These are phyloP conservation scores for Mimas tiliae DNA, from an alignment of 2,888 invertebrate genomes.

Conservation along the genomic window DNA sequence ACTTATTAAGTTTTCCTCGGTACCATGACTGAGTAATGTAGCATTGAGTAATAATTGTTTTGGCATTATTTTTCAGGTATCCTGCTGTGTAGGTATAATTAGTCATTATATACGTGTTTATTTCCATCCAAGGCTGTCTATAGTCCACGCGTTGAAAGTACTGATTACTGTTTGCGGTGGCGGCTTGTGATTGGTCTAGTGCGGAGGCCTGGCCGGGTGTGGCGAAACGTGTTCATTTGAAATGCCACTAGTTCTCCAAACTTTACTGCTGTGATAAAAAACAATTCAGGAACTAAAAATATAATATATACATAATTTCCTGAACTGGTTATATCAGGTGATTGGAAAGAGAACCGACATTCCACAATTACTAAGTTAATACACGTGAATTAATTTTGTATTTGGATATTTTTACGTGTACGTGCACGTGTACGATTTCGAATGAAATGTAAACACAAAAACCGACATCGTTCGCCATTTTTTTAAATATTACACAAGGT, in stretches of 20 bases:
- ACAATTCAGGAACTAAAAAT: constrained; percentile 46
- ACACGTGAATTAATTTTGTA: constrained; percentile 38
- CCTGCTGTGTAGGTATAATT: constrained; percentile 35
- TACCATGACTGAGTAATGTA: background rate
- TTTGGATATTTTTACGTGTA: constrained; percentile 46
- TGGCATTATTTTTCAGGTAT: constrained; percentile 11
- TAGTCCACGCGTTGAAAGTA: constrained; percentile 74
- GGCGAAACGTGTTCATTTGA: constrained; percentile 66
- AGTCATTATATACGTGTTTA: constrained; percentile 42
- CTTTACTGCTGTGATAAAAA: constrained; percentile 48
- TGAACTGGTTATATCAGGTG: constrained; percentile 5
- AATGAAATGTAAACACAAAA: constrained; percentile 35
- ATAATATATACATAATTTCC: background rate
- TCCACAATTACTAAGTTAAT: too few species aligned
- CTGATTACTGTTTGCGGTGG: constrained; percentile 64
- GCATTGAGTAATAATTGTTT: constrained; percentile 14
- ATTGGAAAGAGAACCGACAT: background rate
- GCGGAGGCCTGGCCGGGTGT: constrained; percentile 81
- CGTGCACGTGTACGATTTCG: constrained; percentile 36
- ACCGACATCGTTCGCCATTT: constrained; percentile 36
- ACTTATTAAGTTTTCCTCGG: background rate
- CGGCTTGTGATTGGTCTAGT: constrained; percentile 66
- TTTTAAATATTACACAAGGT: constrained; percentile 42
- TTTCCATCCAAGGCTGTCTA: constrained; percentile 69
- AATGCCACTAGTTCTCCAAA: constrained; percentile 53